Base-by-base conservation (phyloP, 2,888 invertebrate species). In the Pegoplata infirma region DNA sequence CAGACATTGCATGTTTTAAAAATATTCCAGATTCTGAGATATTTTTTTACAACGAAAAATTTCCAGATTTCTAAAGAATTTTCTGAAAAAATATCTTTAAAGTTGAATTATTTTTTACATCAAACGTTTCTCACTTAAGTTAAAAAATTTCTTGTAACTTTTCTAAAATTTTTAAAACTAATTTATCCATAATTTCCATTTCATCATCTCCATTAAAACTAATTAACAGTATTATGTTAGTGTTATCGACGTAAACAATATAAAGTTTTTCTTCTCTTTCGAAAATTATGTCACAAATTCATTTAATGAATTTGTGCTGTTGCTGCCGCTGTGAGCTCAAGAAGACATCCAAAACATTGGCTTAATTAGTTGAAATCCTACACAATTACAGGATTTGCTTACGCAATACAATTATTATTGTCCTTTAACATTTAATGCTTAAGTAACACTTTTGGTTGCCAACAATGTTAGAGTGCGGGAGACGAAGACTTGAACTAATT, bases 381-480 rank as follows among this genome's bases (percentile, higher is more conserved):
- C 32, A 56, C 32, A 56, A 67, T 40, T 44, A 67, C 44, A 68
- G 69, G 76, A 79, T 81, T 80, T 80, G 74, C 81, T 72, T 72
- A 79, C 74, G 68, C 68, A 77, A 77, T 76, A 75, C 72, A 46
- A 53, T 82, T 81, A 73, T 69, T 71, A 61, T 71, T 73, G 73
- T 76, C 72, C 49, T 69, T 55, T 44, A 53, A 46, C 16, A 5
- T 56, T 58, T n/a, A 58, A 44, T 44, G 63, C 63, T 76, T 12
- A 49, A 61, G 21, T 28, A 76, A 53, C 19, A 64, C 16, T 63
- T 59, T 59, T 49, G 12, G 10, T 49, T 25, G 21, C 7, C 36
- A 25, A 8, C 10, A n/a, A 12, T n/a, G 14, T 25, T 46, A 51
- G 46, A 10, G 32, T 16, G 58, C 63, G 55, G 53, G 56, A 47